A percentile compares a stretch with the other conserved stretches of the same genome.
Conservation (phyloP, 2,113 vertebrate genomes). For the Anoura caudifer region DNA sequence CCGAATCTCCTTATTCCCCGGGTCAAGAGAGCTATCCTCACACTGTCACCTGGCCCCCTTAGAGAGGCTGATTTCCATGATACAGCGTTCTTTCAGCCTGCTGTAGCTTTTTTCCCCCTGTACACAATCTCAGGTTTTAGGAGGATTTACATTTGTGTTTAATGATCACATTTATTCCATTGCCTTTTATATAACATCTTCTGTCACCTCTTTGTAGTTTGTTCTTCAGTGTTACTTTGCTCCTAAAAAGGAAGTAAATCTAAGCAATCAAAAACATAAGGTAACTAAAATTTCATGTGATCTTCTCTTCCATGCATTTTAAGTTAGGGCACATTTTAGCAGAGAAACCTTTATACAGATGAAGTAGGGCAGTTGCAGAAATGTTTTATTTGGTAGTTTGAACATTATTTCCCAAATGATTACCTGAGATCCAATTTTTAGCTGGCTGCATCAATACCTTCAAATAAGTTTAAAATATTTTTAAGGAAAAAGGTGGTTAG, state of each 20-base stretch:
- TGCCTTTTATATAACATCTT: not conserved
- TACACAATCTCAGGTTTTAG: not conserved
- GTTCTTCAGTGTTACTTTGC: not conserved
- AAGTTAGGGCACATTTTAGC: slow-evolving; percentile 25
- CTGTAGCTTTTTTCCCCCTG: not conserved
- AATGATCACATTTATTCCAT: not conserved
- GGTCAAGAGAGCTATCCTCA: not conserved
- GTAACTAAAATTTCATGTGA: not conserved
- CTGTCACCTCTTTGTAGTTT: not conserved
- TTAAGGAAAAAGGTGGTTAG: not conserved
- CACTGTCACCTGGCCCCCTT: not conserved
- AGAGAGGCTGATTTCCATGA: not conserved
- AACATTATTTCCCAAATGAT: not conserved
- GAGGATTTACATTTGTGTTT: not conserved
- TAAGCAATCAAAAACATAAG: not conserved
- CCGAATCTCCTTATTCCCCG: not conserved
- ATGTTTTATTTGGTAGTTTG: not conserved
- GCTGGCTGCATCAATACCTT: not conserved
- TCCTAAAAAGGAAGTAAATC: not conserved
- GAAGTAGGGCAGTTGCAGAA: not conserved
- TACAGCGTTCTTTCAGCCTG: not conserved
- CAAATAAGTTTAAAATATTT: not conserved
- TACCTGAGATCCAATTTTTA: not conserved
- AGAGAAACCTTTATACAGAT: not conserved
- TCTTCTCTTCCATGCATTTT: not conserved